Conservation (phyloP, 2,113 vertebrate genomes). For the Lamprologus sp. region DNA sequence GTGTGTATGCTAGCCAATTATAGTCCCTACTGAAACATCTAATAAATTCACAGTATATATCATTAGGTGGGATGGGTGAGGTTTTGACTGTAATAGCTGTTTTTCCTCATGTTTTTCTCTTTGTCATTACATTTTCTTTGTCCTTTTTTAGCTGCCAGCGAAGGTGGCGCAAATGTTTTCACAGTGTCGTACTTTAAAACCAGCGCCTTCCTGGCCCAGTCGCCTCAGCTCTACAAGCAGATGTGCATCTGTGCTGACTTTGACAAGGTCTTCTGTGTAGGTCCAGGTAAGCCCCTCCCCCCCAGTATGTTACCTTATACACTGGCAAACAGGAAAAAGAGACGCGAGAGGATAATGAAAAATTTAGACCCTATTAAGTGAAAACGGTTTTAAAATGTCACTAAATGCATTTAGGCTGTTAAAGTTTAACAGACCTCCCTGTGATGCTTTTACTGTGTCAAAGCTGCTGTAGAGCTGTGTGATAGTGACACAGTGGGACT, state of each 20-base stretch:
- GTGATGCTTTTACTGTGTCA: not conserved
- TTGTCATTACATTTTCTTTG: not conserved
- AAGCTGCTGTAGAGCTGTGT: not conserved
- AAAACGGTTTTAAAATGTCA: not conserved
- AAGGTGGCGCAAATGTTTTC: slow-evolving; percentile 98
- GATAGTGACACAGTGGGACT: slow-evolving; percentile 17
- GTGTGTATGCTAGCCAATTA: not conserved
- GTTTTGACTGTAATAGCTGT: not conserved
- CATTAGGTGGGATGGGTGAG: not conserved
- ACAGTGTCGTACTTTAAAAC: slow-evolving; percentile 98
- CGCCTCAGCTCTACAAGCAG: slow-evolving; percentile 98
- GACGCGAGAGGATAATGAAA: not conserved
- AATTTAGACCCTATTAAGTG: not conserved
- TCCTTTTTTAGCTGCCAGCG: slow-evolving; percentile 86
- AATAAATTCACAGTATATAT: not conserved
- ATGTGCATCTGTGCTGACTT: slow-evolving; percentile 99
- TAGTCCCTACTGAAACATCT: not conserved
- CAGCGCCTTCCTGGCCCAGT: slow-evolving; percentile 97
- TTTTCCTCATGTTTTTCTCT: not conserved
- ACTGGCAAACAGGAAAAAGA: not conserved
- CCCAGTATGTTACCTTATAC: not conserved
- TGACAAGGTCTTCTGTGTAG: slow-evolving; percentile 97
- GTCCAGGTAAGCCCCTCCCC: slow-evolving; percentile 80
- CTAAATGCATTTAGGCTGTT: slow-evolving; percentile 8
- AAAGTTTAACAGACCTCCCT: slow-evolving; percentile 16